Conservation (phyloP, 2,888 invertebrate species). For the Nephrotoma appendiculata region DNA sequence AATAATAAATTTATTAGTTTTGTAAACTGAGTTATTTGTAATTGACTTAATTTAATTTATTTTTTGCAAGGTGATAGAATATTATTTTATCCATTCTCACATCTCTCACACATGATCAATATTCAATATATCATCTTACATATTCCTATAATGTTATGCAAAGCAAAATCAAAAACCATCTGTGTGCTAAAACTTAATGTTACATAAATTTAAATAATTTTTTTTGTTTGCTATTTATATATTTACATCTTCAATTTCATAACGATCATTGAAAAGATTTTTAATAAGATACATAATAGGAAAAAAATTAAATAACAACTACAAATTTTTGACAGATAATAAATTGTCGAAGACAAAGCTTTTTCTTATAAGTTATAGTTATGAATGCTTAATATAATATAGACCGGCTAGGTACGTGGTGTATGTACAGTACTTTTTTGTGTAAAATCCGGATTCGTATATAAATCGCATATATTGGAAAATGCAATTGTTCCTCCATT, state of each 20-base stretch:
- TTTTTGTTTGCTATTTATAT: background rate
- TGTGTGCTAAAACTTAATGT: background rate
- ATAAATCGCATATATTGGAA: background rate
- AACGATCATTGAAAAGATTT: background rate
- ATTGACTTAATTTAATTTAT: background rate
- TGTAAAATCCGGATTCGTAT: background rate
- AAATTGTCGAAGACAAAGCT: background rate
- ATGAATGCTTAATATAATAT: background rate
- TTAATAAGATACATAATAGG: background rate
- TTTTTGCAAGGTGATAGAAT: background rate
- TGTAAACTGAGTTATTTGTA: background rate
- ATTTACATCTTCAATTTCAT: background rate
- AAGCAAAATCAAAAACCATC: background rate
- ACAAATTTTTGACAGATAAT: background rate
- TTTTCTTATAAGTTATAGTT: background rate
- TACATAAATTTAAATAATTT: background rate
- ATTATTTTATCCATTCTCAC: background rate
- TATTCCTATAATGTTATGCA: background rate
- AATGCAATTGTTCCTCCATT: background rate
- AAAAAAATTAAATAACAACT: background rate
- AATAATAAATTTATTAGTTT: background rate
- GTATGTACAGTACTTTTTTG: background rate
- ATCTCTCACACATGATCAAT: background rate
- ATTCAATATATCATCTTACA: background rate
- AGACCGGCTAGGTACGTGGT: background rate